Evolutionary conservation across 2,888 invertebrate genomes (phyloP), one percentile per base, ranked within the genome.

Genomic region (Bhutanitis thaidina): DNA sequence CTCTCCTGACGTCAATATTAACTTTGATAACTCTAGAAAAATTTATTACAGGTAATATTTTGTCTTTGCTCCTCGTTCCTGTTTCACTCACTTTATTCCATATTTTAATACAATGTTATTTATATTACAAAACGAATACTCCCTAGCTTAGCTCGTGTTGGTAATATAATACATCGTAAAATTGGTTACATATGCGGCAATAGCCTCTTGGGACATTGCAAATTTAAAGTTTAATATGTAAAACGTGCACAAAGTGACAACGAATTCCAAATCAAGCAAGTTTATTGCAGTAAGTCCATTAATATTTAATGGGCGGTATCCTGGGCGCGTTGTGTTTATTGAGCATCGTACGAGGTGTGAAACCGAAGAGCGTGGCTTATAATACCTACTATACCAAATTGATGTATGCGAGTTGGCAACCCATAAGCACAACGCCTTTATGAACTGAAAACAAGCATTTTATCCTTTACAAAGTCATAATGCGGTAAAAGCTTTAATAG

Each of bases 361-460:
- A 77, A 68, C 61, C 65, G 59, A 67, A 74, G 62, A 65, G 63
- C 62, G 55, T 56, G 67, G 67, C 71, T 72, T 73, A 72, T 72
- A 74, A 71, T 69, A 64, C 65, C 43, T 39, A 38, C 34, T 65
- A 54, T 53, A n/a, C n/a, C n/a, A 57, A 65, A 68, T 70, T 77
- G 76, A 77, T 74, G 74, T 77, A 74, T 65, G 64, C 54, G 51
- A 56, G 52, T 39, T 51, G 50, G 48, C 15, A 44, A 29, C 48
- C 41, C 51, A 49, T 53, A 49, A 38, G 45, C 15, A 15, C 41
- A 48, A 20, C 43, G 44, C 36, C 30, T 49, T 39, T 51, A 47
- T 34, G 30, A 41, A 43, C 36, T 45, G 41, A 37, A 45, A 51
- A 41, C 16, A 36, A 29, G 50, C 40, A 51, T 12, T 34, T 34